phyloP scores from a whole-genome alignment of 2,888 invertebrate species.

The Listrodromus nycthemerus region DNA sequence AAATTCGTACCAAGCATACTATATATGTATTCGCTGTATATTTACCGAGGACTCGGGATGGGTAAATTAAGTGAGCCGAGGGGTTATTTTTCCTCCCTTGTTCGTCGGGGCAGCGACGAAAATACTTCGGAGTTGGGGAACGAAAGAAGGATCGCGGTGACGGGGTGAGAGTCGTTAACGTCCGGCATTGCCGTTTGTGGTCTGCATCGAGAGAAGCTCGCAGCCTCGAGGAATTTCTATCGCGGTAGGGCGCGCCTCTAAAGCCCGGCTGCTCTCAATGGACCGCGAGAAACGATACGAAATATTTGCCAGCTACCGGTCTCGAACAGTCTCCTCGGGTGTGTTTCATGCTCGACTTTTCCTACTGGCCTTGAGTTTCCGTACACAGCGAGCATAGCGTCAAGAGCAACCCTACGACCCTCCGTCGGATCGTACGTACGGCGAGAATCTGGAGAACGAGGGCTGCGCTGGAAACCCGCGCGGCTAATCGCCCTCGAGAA shows the following conservation, averaged over 20 bases:
- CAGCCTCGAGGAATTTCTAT: constrained; percentile 62
- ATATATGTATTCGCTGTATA: constrained; percentile 10
- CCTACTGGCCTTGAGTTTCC: constrained; percentile 68
- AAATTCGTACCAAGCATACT: constrained; percentile 34
- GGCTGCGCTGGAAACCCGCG: constrained; percentile 58
- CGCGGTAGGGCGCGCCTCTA: constrained; percentile 68
- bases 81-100: constrained; percentile 27
- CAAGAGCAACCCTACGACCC: constrained; percentile 35
- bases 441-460: constrained; percentile 53
- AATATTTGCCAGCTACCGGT: constrained; percentile 74
- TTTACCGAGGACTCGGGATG: constrained; percentile 8
- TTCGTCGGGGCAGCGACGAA: constrained; percentile 30
- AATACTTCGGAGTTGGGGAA: constrained; percentile 49
- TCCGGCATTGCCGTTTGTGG: constrained; percentile 46
- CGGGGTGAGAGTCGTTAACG: constrained; percentile 31
- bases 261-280: constrained; percentile 83
- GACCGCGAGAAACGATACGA: constrained; percentile 81
- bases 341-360: constrained; percentile 44
- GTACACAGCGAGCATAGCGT: constrained; percentile 1
- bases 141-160: constrained; percentile 26
- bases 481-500: constrained; percentile 68
- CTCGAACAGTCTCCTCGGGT: constrained; percentile 49
- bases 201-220: constrained; percentile 55
- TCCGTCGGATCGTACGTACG: constrained; percentile 26
- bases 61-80: constrained; percentile 46